phyloP scores from a whole-genome alignment of 2,113 vertebrate genomes.

The Ammodytes dubius region DNA sequence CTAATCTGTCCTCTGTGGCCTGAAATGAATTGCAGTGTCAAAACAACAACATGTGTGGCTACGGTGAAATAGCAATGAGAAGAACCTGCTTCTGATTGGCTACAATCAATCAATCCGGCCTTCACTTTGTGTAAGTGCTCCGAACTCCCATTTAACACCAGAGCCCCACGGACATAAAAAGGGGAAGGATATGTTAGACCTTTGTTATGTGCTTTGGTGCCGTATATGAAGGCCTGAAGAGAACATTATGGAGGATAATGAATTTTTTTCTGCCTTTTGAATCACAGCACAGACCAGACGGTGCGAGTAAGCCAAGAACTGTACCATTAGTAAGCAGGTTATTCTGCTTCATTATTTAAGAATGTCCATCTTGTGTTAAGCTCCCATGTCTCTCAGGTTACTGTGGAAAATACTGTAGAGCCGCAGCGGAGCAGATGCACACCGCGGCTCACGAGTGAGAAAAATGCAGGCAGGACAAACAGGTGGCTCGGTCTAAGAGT shows the following conservation, averaged over 20 bases:
- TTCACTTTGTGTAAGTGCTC: not conserved
- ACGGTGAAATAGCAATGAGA: slow-evolving; percentile 18
- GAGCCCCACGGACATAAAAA: not conserved
- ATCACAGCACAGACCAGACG: slow-evolving; percentile 23
- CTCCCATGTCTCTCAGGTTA: slow-evolving; percentile 69
- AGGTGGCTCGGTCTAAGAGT: slow-evolving; percentile 55
- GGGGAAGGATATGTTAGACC: not conserved
- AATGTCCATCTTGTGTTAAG: slow-evolving; percentile 63
- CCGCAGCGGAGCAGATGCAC: slow-evolving; percentile 64
- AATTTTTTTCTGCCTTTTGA: slow-evolving; percentile 38
- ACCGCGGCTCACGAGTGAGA: slow-evolving; percentile 5
- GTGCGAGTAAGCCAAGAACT: slow-evolving; percentile 38
- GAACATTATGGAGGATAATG: slow-evolving; percentile 23
- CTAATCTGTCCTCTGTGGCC: slow-evolving; percentile 79
- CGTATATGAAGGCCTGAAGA: not conserved
- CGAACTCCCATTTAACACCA: slow-evolving; percentile 6
- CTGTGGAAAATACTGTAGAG: slow-evolving; percentile 63
- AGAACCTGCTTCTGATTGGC: slow-evolving; percentile 36
- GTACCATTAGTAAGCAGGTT: slow-evolving; percentile 63
- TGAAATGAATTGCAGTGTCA: slow-evolving; percentile 70
- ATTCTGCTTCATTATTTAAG: slow-evolving; percentile 78
- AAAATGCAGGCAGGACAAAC: slow-evolving; percentile 50
- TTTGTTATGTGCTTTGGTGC: not conserved
- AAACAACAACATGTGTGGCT: slow-evolving; percentile 62
- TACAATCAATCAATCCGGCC: slow-evolving; percentile 46